Evolutionary conservation across 1,140 invertebrate genomes (phyloP).

Genomic region (Anastrepha obliqua): DNA sequence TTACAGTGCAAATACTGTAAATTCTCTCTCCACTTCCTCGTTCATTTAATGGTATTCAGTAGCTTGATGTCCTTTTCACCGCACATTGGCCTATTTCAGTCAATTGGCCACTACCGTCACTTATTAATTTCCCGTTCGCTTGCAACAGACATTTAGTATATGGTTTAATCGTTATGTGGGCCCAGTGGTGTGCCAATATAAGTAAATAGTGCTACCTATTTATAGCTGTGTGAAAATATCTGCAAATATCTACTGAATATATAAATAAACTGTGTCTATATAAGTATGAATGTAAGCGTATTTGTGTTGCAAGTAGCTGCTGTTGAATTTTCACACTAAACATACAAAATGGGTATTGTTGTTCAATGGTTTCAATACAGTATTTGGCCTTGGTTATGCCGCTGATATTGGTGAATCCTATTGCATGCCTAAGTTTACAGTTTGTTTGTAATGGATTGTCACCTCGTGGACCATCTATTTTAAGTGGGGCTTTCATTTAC

Average conservation of each 20-base stretch:
- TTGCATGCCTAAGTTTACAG: background rate
- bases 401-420: background rate
- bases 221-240: background rate
- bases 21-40: background rate
- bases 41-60: background rate
- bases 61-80: conserved; percentile 35
- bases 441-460: background rate
- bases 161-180: conserved; percentile 15
- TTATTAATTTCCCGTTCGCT: conserved; percentile 34
- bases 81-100: conserved; percentile 47
- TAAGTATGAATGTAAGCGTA: background rate
- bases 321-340: conserved; percentile 7
- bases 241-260: background rate
- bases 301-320: background rate
- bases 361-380: background rate
- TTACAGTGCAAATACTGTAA: background rate
- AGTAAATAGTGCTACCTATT: background rate
- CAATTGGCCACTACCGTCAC: conserved; percentile 25
- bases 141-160: conserved; percentile 36
- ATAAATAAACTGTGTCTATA: background rate
- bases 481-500: background rate
- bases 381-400: background rate
- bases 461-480: background rate
- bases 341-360: background rate
- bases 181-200: background rate